Percentiles rank a stretch among this genome's conserved stretches.
phyloP scores from a whole-genome alignment of 2,888 invertebrate genomes.

The Homarus gammarus region DNA sequence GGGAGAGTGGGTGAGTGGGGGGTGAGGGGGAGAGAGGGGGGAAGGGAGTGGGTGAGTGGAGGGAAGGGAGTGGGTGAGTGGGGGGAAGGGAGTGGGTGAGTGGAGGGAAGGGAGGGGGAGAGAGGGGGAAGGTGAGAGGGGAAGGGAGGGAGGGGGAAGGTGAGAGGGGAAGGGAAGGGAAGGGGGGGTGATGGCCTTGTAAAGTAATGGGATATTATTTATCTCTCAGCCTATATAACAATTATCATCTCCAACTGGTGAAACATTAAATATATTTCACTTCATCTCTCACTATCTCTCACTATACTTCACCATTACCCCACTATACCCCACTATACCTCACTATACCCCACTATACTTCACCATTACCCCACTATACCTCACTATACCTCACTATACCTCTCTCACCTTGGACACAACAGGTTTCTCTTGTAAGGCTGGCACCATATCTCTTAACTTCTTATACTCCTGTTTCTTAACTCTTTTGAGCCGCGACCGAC shows the following conservation, averaged over 20 bases:
- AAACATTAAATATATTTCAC: too few species aligned
- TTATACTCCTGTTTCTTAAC: constrained; percentile 78
- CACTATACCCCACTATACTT: too few species aligned
- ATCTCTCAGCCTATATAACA: too few species aligned
- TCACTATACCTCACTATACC: too few species aligned
- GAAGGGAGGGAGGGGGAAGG: not conserved
- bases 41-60: not conserved
- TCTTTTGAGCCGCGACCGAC: constrained; percentile 69
- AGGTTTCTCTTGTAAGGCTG: constrained; percentile 79
- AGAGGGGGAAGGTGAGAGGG: not conserved
- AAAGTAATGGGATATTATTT: too few species aligned
- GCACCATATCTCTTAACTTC: constrained; percentile 79
- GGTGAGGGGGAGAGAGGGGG: not conserved
- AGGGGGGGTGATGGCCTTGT: too few species aligned
- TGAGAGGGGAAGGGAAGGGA: not conserved
- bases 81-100: not conserved
- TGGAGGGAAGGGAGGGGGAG: not conserved
- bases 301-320: too few species aligned
- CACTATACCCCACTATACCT: too few species aligned
- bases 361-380: too few species aligned
- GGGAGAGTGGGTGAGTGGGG: not conserved
- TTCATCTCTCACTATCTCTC: too few species aligned
- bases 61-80: not conserved
- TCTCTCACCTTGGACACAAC: constrained; percentile 79
- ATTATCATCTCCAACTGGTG: too few species aligned